A percentile compares a stretch with the other conserved stretches of the same genome.
phyloP scores from a whole-genome alignment of 2,888 invertebrate genomes.

The Eilema griseolum region DNA sequence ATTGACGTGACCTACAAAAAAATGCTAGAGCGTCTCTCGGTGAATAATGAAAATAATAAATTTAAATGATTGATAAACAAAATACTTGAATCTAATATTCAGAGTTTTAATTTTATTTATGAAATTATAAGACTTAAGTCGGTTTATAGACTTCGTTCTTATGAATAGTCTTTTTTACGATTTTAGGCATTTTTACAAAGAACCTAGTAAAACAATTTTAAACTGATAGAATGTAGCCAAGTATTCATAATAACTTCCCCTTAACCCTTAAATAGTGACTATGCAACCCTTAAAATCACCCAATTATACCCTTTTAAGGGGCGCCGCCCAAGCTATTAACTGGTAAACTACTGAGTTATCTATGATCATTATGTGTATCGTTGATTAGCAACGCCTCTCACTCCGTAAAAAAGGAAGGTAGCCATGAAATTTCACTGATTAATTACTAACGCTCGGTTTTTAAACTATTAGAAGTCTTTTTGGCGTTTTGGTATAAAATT shows the following conservation, averaged over 20 bases:
- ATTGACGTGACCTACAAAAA: no score
- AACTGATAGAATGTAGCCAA: not conserved
- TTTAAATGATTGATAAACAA: no score
- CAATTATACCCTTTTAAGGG: slow-evolving; percentile 81
- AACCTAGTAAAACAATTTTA: no score
- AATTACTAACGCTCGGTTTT: slow-evolving; percentile 31
- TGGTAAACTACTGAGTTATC: slow-evolving; percentile 80
- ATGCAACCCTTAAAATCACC: slow-evolving; percentile 79
- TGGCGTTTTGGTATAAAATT: not conserved
- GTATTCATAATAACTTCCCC: slow-evolving; percentile 50
- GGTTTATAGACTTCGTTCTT: no score
- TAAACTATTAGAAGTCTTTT: slow-evolving; percentile 4
- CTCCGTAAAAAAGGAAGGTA: slow-evolving; percentile 44
- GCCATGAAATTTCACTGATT: slow-evolving; percentile 33
- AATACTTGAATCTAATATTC: no score
- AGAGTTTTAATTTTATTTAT: no score
- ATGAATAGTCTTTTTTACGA: no score
- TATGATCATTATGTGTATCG: slow-evolving; percentile 73
- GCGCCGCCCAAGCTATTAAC: slow-evolving; percentile 77
- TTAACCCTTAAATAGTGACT: slow-evolving; percentile 74
- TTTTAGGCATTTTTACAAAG: no score
- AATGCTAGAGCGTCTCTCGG: no score
- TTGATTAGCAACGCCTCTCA: slow-evolving; percentile 71
- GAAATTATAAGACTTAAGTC: no score
- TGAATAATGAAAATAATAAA: no score